Evolutionary conservation across 2,113 vertebrate genomes (phyloP).

Genomic region (Tyrannus savana): DNA sequence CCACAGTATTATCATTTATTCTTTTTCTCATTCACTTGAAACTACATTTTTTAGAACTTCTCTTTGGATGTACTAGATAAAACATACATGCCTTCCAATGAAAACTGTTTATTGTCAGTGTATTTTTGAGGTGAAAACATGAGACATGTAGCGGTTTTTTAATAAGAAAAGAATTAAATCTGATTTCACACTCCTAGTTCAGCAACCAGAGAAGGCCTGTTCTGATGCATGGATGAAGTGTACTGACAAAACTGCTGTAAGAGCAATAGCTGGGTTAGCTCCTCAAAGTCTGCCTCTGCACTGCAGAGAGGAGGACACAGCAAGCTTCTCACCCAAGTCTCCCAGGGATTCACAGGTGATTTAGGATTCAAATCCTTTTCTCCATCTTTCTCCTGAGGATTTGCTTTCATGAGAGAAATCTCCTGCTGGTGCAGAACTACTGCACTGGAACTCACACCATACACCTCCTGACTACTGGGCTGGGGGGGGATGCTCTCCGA

Average conservation of each 20-base stretch:
- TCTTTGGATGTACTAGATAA: background rate
- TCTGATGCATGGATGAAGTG: rapidly evolving
- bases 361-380: constrained; percentile 9
- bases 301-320: background rate
- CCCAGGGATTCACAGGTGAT: background rate
- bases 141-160: background rate
- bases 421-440: background rate
- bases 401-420: background rate
- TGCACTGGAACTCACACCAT: background rate
- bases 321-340: background rate
- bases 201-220: background rate
- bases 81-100: background rate
- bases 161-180: background rate
- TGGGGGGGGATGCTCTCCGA: background rate
- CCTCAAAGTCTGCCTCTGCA: background rate
- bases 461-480: background rate
- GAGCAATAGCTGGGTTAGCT: rapidly evolving
- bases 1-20: background rate
- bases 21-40: background rate
- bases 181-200: background rate
- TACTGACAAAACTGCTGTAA: rapidly evolving
- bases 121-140: background rate
- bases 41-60: background rate
- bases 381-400: background rate
- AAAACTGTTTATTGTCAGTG: background rate